phyloP scores from a whole-genome alignment of 2,888 invertebrate genomes.

The Microplitis deprimator region DNA sequence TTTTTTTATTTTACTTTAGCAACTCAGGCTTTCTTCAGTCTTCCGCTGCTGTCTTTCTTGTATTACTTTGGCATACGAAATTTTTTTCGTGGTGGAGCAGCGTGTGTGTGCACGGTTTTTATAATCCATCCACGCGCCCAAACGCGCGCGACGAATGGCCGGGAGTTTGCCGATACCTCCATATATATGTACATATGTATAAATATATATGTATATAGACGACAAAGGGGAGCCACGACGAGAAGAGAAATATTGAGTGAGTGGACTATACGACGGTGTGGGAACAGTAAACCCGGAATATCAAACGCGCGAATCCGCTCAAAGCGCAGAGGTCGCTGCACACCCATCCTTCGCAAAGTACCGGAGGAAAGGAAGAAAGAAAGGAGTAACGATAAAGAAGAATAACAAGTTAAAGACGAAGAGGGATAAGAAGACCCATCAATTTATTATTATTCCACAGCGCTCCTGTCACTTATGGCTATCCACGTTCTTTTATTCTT shows the following conservation, averaged over 20 bases:
- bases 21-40: neutral
- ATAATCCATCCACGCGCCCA: slow-evolving; percentile 57
- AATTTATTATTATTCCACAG: slow-evolving; percentile 30
- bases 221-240: neutral
- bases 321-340: slow-evolving; percentile 21
- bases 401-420: neutral
- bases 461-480: slow-evolving; percentile 31
- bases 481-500: slow-evolving; percentile 14
- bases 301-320: slow-evolving; percentile 26
- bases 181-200: slow-evolving; percentile 4
- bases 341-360: slow-evolving; percentile 3
- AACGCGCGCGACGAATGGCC: slow-evolving; percentile 46
- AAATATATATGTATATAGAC: slow-evolving; percentile 7
- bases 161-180: slow-evolving; percentile 33
- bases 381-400: too few relatives aligned
- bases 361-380: neutral
- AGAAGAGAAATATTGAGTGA: slow-evolving; percentile 28
- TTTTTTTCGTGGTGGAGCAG: slow-evolving; percentile 32
- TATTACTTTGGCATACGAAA: slow-evolving; percentile 28
- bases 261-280: slow-evolving; percentile 17
- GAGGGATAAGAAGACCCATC: neutral
- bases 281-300: slow-evolving; percentile 35
- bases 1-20: neutral
- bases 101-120: slow-evolving; percentile 49
- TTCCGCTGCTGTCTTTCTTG: slow-evolving; percentile 23